Evolutionary conservation across 2,797 vertebrate species (phyloP).

Genomic region (Sparidentex hasta): DNA sequence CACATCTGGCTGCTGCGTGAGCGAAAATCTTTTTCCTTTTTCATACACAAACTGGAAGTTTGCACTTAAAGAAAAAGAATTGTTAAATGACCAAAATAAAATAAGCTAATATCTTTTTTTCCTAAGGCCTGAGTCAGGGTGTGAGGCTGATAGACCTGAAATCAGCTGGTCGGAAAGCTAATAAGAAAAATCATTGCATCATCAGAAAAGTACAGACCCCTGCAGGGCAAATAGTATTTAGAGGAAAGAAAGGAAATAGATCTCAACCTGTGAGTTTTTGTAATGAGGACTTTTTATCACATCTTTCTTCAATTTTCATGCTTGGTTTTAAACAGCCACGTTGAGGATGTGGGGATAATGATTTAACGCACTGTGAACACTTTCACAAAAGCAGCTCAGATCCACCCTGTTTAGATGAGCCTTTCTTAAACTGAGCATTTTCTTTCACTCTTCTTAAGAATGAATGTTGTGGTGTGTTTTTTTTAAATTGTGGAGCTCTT

Average conservation of each 20-base stretch:
- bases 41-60: not conserved
- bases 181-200: not conserved
- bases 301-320: not conserved
- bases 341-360: not conserved
- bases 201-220: not conserved
- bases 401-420: not conserved
- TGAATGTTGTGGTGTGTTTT: not conserved
- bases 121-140: not conserved
- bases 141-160: not conserved
- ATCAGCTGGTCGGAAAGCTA: not conserved
- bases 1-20: constrained; percentile 14
- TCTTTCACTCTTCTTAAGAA: not conserved
- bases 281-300: not conserved
- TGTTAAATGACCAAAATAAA: not conserved
- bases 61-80: too few species aligned
- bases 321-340: not conserved
- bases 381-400: not conserved
- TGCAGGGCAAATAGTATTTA: not conserved
- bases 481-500: not conserved
- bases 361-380: not conserved
- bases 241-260: too few species aligned
- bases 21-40: constrained; percentile 8
- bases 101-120: not conserved
- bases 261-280: not conserved
- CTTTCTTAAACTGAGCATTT: too few species aligned